Conservation (phyloP, 2,888 invertebrate genomes). For the Acronicta leporina region DNA sequence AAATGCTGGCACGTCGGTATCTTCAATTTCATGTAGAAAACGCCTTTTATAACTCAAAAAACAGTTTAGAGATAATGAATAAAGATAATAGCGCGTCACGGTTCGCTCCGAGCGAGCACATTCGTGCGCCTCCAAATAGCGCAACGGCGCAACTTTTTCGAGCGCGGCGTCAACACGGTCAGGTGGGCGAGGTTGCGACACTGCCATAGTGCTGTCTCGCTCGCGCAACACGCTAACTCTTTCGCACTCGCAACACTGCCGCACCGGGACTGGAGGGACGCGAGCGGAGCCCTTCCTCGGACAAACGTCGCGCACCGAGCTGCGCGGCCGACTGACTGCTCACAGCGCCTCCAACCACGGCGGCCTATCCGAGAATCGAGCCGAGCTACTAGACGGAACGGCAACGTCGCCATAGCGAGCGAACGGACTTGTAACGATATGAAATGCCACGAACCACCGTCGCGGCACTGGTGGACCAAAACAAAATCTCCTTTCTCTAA, state of each 20-base stretch:
- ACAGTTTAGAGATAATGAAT: constrained; percentile 73
- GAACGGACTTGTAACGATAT: constrained; percentile 81
- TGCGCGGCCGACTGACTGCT: constrained; percentile 88
- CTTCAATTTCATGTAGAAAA: constrained; percentile 62
- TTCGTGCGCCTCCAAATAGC: constrained; percentile 89
- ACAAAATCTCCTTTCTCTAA: constrained; percentile 88
- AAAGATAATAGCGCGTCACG: constrained; percentile 83
- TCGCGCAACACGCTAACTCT: constrained; percentile 69
- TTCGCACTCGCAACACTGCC: constrained; percentile 71
- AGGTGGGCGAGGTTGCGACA: constrained; percentile 90
- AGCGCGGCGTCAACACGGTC: constrained; percentile 89
- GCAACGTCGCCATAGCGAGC: constrained; percentile 84
- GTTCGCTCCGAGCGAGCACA: constrained; percentile 80
- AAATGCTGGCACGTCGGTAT: constrained; percentile 56
- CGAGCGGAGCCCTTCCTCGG: constrained; percentile 78
- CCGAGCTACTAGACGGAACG: constrained; percentile 70
- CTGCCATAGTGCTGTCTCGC: constrained; percentile 80
- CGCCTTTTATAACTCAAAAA: constrained; percentile 69
- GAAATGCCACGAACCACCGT: constrained; percentile 84
- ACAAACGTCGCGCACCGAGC: constrained; percentile 88
- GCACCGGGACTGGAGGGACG: constrained; percentile 70
- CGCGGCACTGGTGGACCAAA: constrained; percentile 84
- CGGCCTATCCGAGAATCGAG: constrained; percentile 74
- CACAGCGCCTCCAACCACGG: constrained; percentile 68
- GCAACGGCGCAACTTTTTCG: constrained; percentile 89